Percentiles rank a stretch among this genome's conserved stretches.
phyloP scores from a whole-genome alignment of 2,113 vertebrate genomes.

The Aythya baeri region DNA sequence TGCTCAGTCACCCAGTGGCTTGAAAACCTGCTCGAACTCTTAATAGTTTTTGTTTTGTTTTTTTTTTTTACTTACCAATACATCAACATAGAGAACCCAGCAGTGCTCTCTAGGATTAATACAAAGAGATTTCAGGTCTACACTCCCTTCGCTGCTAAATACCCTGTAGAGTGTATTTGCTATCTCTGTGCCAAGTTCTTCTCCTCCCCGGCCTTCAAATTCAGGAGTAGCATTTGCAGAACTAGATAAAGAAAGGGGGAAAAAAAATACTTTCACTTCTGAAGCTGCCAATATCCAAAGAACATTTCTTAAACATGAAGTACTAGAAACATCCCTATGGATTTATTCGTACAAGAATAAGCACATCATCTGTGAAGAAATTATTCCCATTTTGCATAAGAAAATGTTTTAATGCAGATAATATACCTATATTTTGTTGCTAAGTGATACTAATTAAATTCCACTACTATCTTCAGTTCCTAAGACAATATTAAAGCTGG shows the following conservation, averaged over 20 bases:
- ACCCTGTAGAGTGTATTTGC: slow-evolving; percentile 91
- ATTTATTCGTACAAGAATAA: not conserved
- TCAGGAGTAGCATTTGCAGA: slow-evolving; percentile 96
- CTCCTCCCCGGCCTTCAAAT: slow-evolving; percentile 96
- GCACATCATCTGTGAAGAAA: not conserved
- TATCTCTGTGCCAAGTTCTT: slow-evolving; percentile 92
- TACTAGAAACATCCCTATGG: not conserved
- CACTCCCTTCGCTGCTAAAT: slow-evolving; percentile 85
- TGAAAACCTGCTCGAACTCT: not conserved
- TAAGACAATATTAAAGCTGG: not conserved
- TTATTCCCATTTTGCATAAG: not conserved
- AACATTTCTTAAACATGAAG: not conserved
- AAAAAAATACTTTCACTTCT: not conserved
- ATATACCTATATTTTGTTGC: not conserved
- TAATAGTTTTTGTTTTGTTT: not conserved
- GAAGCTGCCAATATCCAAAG: not conserved
- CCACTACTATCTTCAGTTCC: not conserved
- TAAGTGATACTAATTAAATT: not conserved
- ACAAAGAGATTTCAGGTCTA: slow-evolving; percentile 87
- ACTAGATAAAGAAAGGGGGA: slow-evolving; percentile 70
- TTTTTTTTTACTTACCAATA: slow-evolving; percentile 85
- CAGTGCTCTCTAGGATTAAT: slow-evolving; percentile 91
- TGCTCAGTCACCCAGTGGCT: not conserved
- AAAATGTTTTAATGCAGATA: not conserved
- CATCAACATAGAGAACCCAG: slow-evolving; percentile 96